phyloP scores from a whole-genome alignment of 1,140 invertebrate genomes.

The Geopemphigus sp. region DNA sequence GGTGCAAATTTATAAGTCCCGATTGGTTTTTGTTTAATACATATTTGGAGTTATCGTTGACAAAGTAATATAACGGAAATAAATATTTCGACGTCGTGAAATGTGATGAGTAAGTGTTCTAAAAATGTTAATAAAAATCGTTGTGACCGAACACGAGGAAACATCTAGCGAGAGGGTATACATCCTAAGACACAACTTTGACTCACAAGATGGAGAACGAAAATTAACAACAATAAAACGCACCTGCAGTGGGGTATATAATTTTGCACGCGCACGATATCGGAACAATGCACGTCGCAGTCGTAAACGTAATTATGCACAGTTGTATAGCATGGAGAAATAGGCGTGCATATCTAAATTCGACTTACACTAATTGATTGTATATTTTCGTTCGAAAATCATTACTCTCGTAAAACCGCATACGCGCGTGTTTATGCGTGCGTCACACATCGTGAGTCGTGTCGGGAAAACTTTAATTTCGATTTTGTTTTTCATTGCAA shows the following conservation, averaged over 20 bases:
- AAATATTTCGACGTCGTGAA: too few species aligned
- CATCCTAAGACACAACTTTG: too few species aligned
- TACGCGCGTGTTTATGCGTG: background rate
- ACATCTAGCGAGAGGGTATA: too few species aligned
- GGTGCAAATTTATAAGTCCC: too few species aligned
- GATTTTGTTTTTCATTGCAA: too few species aligned
- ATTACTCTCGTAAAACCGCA: background rate
- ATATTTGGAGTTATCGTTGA: too few species aligned
- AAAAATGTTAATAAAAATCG: too few species aligned
- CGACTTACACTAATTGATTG: slow-evolving; percentile 15
- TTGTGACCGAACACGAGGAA: too few species aligned
- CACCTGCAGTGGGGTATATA: background rate
- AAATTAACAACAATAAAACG: slow-evolving; percentile 5
- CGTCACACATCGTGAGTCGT: too few species aligned
- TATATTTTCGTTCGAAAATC: background rate
- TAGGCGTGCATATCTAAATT: slow-evolving; percentile 7
- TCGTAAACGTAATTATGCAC: slow-evolving; percentile 19
- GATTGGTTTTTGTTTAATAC: too few species aligned
- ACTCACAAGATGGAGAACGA: background rate
- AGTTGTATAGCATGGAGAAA: background rate
- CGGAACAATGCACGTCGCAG: slow-evolving; percentile 7
- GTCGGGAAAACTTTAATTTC: slow-evolving; percentile 2
- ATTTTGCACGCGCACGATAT: background rate
- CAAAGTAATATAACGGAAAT: too few species aligned
- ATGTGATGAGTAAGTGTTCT: too few species aligned